Conservation (phyloP, 2,797 vertebrate species). For the Rhinatrema bivittatum region DNA sequence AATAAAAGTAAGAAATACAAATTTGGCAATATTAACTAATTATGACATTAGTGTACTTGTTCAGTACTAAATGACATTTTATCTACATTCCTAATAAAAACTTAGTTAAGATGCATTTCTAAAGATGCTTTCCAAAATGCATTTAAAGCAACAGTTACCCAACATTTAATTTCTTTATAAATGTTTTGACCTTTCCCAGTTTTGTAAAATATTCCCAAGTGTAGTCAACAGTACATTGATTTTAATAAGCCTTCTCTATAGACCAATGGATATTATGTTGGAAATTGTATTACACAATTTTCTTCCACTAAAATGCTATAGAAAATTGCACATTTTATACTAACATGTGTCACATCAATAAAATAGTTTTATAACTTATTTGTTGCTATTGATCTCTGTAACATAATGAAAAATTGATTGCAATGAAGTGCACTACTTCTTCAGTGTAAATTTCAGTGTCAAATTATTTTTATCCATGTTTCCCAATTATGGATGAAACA, state of each 20-base stretch:
- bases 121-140: background rate
- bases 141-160: conserved; percentile 17
- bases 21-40: no score
- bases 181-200: conserved; percentile 26
- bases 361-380: conserved; percentile 70
- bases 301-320: conserved; percentile 47
- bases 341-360: conserved; percentile 60
- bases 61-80: background rate
- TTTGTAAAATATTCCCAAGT: conserved; percentile 42
- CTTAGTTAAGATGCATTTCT: no score
- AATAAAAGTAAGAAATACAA: no score
- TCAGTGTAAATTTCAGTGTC: conserved; percentile 68
- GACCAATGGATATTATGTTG: conserved; percentile 54
- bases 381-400: conserved; percentile 65
- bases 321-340: conserved; percentile 59
- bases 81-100: background rate
- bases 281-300: conserved; percentile 60
- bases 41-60: no score
- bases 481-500: conserved; percentile 58
- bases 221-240: conserved; percentile 55
- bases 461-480: conserved; percentile 69
- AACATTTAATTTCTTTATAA: conserved; percentile 18
- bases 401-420: conserved; percentile 72
- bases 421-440: conserved; percentile 50
- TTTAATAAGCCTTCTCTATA: conserved; percentile 60